These are phyloP conservation scores for Mormyrus hasselquistii DNA, from an alignment of 2,797 vertebrate species.

Conservation along the genomic window DNA sequence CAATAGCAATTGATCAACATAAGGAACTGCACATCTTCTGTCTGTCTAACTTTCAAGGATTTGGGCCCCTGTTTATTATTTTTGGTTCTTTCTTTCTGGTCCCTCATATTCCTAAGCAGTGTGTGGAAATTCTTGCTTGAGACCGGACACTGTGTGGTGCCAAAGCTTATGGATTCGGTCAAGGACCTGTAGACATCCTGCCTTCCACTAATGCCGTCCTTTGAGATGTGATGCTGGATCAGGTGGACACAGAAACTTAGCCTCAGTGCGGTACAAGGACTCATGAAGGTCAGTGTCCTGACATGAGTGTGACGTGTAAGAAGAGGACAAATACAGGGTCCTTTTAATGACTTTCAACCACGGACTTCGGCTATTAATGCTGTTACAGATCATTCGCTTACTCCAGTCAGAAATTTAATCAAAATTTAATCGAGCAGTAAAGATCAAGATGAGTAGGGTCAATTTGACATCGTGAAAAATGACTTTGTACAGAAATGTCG, in stretches of 20 bases:
- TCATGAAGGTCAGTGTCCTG: background rate
- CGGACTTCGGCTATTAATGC: background rate
- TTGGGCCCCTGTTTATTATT: background rate
- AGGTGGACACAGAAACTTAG: background rate
- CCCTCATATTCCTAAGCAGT: background rate
- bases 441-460: background rate
- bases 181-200: background rate
- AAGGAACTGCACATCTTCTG: background rate
- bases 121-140: slow-evolving; percentile 13
- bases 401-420: slow-evolving; percentile 5
- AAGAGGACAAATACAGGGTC: background rate
- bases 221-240: background rate
- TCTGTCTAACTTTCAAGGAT: slow-evolving; percentile 10
- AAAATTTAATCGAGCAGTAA: slow-evolving; percentile 4
- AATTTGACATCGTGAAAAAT: slow-evolving; percentile 7
- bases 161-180: background rate
- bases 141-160: background rate
- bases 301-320: background rate
- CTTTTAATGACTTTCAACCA: background rate
- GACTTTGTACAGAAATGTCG: background rate
- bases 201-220: background rate
- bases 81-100: background rate
- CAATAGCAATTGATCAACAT: slow-evolving; percentile 16
- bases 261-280: background rate
- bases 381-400: background rate